Base-by-base conservation (phyloP, 2,888 invertebrate species). In the Rotaria socialis region DNA sequence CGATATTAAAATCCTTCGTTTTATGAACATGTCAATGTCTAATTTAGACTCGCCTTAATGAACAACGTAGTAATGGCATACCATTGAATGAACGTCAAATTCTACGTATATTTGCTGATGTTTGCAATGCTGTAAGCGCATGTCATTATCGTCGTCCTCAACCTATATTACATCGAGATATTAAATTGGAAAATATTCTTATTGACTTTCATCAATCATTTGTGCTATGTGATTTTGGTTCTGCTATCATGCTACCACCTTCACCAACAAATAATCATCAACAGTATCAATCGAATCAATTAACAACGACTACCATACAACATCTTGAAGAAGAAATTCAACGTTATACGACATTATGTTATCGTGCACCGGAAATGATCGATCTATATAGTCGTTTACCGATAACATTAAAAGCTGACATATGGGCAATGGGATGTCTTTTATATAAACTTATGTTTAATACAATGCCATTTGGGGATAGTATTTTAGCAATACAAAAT, bases 181-280 rank as follows among this genome's bases (percentile, higher is more conserved):
- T 96, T 89, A 96, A 96, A 93, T 95, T 96, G 88, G 96, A 96
- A 92, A 96, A 96, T 92, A 95, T 96, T 89, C 92, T 96, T 89
- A 93, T 95, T 89, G 94, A 94, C 89, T 90, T 90, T 88, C 56
- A 80, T 41, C 58, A 80, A 56, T 43, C 24, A 10, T 75, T 75
- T 85, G 94, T 96, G 84, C 92, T 96, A 84, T 96, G 96, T 92
- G 96, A 96, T 93, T 96, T 96, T 93, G 96, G 96, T 80, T 96
- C 96, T 88, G 95, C 96, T n/a, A 96, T 96, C n/a, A 94, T 94
- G 56, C 94, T 94, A 90, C 90, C 90, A 58, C 88, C 90, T 80
- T 89, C 90, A 58, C 94, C 94, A 90, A 90, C 90, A 55, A 88
- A 90, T 84, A 89, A 90, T 90, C 67, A 55, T 89, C 85, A 89